Evolutionary conservation across 2,113 vertebrate species (phyloP).

Genomic region (Petrocephalus microphthalmus): DNA sequence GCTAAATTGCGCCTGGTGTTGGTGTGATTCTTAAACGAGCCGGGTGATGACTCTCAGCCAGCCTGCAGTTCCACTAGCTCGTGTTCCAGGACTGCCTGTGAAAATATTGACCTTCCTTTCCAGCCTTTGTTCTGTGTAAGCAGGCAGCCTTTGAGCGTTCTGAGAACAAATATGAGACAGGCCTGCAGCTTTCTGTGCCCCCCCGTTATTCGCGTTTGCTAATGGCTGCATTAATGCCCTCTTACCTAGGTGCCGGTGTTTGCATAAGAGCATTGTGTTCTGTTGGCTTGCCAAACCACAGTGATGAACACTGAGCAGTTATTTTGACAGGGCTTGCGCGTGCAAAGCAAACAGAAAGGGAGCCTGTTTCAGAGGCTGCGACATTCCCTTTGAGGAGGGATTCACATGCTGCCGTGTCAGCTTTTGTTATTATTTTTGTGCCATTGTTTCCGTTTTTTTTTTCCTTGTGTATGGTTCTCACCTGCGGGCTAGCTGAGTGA

Average conservation of each 20-base stretch:
- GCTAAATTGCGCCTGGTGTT: background rate
- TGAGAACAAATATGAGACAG: constrained; percentile 60
- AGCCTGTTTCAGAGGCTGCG: background rate
- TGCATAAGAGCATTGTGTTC: constrained; percentile 46
- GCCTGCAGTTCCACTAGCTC: constrained; percentile 36
- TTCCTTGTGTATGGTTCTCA: constrained; percentile 1
- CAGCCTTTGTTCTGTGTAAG: constrained; percentile 53
- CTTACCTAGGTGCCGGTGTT: constrained; percentile 55
- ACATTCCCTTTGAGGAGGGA: background rate
- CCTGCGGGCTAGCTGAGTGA: background rate
- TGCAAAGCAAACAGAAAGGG: constrained; percentile 20
- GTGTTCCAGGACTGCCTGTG: constrained; percentile 49
- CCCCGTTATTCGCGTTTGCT: constrained; percentile 48
- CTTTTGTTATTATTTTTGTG: constrained; percentile 5
- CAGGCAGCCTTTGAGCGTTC: constrained; percentile 59
- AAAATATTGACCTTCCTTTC: constrained; percentile 68
- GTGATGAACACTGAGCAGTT: constrained; percentile 33
- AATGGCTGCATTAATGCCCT: constrained; percentile 52
- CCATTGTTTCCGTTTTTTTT: background rate
- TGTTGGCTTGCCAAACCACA: constrained; percentile 28
- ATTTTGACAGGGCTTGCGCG: constrained; percentile 14
- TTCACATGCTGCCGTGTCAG: background rate
- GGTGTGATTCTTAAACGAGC: background rate
- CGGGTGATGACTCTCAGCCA: constrained; percentile 31
- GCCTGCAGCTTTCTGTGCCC: constrained; percentile 39